A percentile compares a stretch with the other conserved stretches of the same genome.
These are phyloP conservation scores for Acropora tenuis DNA, from an alignment of 64 coral and sea anemone species.

Conservation along the genomic window DNA sequence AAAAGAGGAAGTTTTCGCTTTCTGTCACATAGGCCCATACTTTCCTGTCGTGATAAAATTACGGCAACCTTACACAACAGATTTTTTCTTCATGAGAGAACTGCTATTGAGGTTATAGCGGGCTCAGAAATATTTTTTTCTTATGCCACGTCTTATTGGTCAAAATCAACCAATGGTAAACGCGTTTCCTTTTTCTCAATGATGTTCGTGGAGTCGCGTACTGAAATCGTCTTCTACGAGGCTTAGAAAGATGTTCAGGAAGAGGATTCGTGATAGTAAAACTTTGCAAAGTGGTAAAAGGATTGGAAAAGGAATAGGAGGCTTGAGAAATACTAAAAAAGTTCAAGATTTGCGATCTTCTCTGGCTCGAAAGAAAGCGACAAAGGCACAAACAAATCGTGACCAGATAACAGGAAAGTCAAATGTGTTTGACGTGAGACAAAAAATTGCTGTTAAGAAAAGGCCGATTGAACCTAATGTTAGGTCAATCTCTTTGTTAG, in stretches of 20 bases:
- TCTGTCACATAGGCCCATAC: too few relatives aligned
- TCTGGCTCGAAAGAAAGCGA: background rate
- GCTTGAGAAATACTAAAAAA: constrained; percentile 9
- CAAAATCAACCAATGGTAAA: constrained; percentile 7
- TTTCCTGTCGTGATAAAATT: background rate
- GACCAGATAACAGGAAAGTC: background rate
- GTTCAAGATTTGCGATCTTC: constrained; percentile 17
- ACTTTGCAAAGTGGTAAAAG: constrained; percentile 26
- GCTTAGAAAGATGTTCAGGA: constrained; percentile 8
- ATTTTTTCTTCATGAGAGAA: background rate
- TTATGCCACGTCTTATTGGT: constrained; percentile 11
- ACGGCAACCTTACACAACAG: background rate
- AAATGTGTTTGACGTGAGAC: constrained; percentile 20
- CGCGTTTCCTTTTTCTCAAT: background rate
- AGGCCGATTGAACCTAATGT: background rate
- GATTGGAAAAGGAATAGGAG: background rate
- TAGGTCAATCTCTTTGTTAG: constrained; percentile 37
- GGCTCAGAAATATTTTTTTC: background rate
- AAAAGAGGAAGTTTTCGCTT: background rate
- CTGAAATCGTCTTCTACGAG: too few relatives aligned
- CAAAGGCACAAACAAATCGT: background rate
- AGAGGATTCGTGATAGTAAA: constrained; percentile 24
- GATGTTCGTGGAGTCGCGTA: background rate
- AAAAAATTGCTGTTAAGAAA: constrained; percentile 22
- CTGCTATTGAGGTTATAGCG: background rate